phyloP scores from a whole-genome alignment of 2,888 invertebrate genomes.

The Melitaea athalia region DNA sequence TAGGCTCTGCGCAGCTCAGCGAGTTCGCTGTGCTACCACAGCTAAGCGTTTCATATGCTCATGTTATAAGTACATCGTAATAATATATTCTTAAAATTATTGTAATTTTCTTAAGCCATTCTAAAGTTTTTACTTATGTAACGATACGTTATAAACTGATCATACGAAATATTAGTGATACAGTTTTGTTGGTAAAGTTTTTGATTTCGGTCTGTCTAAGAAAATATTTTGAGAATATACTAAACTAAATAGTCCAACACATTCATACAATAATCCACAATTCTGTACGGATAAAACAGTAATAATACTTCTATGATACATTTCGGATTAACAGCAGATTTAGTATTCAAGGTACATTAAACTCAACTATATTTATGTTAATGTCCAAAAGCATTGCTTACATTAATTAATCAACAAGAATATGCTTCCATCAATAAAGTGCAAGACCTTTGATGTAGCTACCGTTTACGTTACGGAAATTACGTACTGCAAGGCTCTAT shows the following conservation, averaged over 20 bases:
- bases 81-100: constrained; percentile 14
- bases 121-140: background rate
- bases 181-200: too few species aligned
- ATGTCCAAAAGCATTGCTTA: too few species aligned
- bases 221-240: too few species aligned
- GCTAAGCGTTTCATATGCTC: constrained; percentile 32
- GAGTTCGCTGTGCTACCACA: constrained; percentile 11
- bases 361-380: too few species aligned
- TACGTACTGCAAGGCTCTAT: constrained; percentile 36
- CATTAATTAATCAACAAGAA: constrained; percentile 8
- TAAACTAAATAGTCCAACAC: too few species aligned
- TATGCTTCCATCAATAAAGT: constrained; percentile 19
- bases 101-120: background rate
- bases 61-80: constrained; percentile 17
- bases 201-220: too few species aligned
- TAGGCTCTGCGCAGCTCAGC: constrained; percentile 13
- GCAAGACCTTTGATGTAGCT: constrained; percentile 29
- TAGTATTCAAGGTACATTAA: too few species aligned
- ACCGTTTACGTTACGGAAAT: constrained; percentile 34
- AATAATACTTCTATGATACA: too few species aligned
- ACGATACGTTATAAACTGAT: background rate
- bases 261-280: too few species aligned
- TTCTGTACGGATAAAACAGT: too few species aligned
- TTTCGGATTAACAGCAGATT: too few species aligned
- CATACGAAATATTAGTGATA: background rate